phyloP scores from a whole-genome alignment of 2,888 invertebrate species.

The Doris montereyensis region DNA sequence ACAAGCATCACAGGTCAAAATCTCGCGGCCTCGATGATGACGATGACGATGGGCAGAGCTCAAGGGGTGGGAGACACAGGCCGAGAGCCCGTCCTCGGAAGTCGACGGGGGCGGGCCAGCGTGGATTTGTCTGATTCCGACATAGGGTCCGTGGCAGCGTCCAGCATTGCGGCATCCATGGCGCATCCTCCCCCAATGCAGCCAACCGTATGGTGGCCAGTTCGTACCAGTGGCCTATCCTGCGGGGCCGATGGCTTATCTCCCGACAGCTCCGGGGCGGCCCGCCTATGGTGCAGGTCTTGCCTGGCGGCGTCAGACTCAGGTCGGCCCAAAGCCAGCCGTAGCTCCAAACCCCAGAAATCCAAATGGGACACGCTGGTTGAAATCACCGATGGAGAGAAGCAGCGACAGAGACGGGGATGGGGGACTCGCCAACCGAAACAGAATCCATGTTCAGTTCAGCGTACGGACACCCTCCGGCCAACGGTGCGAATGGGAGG shows the following conservation, averaged over 20 bases:
- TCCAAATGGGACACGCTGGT: slow-evolving; percentile 65
- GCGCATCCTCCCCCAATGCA: neutral
- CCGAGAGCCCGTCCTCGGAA: slow-evolving; percentile 58
- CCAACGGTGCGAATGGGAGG: neutral
- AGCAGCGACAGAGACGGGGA: slow-evolving; percentile 37
- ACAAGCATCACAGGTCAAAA: neutral
- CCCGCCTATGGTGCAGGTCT: slow-evolving; percentile 36
- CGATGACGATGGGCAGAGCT: slow-evolving; percentile 21
- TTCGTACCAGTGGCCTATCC: slow-evolving; percentile 26
- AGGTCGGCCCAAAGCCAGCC: slow-evolving; percentile 25
- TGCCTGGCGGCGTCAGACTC: slow-evolving; percentile 30
- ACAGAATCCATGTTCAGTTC: slow-evolving; percentile 61
- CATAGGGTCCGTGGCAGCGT: neutral
- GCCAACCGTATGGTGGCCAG: neutral
- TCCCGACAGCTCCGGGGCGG: slow-evolving; percentile 35
- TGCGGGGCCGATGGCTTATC: slow-evolving; percentile 16
- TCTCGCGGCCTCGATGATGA: neutral
- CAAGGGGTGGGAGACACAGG: slow-evolving; percentile 30
- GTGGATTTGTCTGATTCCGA: slow-evolving; percentile 16
- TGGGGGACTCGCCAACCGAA: slow-evolving; percentile 48
- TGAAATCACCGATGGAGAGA: slow-evolving; percentile 56
- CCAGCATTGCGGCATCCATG: slow-evolving; percentile 4
- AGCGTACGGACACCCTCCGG: slow-evolving; percentile 49
- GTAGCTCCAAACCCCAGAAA: slow-evolving; percentile 45
- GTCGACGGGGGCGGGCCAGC: slow-evolving; percentile 45